phyloP scores from a whole-genome alignment of 1,140 invertebrate species.

The Stegodyphus mimosarum region DNA sequence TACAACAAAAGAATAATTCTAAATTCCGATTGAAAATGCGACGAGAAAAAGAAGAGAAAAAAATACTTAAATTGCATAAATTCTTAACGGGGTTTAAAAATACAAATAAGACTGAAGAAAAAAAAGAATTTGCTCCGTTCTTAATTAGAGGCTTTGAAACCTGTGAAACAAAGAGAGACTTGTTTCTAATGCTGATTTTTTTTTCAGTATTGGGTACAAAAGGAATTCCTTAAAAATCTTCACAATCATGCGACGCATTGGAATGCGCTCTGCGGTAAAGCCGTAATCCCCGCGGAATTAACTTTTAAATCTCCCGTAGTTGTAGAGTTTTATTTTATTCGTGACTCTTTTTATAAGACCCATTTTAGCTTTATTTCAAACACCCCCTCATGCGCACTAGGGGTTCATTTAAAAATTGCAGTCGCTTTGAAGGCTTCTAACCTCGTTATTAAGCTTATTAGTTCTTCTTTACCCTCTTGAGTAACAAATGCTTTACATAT shows the following conservation, averaged over 20 bases:
- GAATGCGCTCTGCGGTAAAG: constrained; percentile 35
- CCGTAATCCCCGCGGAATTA: constrained; percentile 46
- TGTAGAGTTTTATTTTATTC: constrained; percentile 54
- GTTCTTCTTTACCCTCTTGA: too few relatives aligned
- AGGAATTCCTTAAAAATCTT: constrained; percentile 10
- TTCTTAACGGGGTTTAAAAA: constrained; percentile 52
- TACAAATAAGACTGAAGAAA: constrained; percentile 8
- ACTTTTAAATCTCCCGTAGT: constrained; percentile 54
- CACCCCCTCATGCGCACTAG: background rate
- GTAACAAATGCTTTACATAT: too few relatives aligned
- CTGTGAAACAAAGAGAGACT: constrained; percentile 37
- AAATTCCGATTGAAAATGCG: constrained; percentile 21
- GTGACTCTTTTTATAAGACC: constrained; percentile 48
- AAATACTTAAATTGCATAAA: constrained; percentile 47
- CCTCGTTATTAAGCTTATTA: too few relatives aligned
- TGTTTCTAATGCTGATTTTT: constrained; percentile 19
- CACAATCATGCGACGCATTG: background rate
- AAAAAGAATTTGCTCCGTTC: constrained; percentile 28
- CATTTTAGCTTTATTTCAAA: constrained; percentile 29
- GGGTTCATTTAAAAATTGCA: constrained; percentile 39
- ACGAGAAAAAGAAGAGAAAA: background rate
- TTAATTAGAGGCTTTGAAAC: constrained; percentile 48
- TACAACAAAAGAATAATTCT: constrained; percentile 48
- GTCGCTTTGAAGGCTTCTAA: background rate
- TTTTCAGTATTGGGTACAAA: background rate